A percentile compares a stretch with the other conserved stretches of the same genome.
Evolutionary conservation across 2,113 vertebrate species (phyloP).

Genomic region (Cebus imitator): DNA sequence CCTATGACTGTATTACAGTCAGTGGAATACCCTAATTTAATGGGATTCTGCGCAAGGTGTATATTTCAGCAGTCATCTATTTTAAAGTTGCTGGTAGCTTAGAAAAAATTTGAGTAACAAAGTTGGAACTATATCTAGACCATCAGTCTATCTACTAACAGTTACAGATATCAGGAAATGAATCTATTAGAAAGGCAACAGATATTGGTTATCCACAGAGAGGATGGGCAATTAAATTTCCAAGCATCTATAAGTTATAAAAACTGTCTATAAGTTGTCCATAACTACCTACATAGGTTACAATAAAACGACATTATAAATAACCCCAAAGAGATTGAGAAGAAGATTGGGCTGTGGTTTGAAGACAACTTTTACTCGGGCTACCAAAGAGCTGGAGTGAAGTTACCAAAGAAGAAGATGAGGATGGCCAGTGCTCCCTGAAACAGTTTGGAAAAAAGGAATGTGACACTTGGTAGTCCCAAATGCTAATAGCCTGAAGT

Average conservation of each 20-base stretch:
- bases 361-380: not conserved
- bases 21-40: not conserved
- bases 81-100: not conserved
- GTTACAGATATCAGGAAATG: not conserved
- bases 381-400: not conserved
- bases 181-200: not conserved
- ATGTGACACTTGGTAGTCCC: no score
- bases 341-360: not conserved
- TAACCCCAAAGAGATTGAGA: not conserved
- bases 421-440: rapidly evolving
- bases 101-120: not conserved
- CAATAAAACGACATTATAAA: not conserved
- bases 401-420: not conserved
- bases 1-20: not conserved
- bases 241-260: not conserved
- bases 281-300: not conserved
- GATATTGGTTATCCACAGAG: not conserved
- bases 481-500: not conserved
- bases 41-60: not conserved
- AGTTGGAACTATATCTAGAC: not conserved
- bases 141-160: not conserved
- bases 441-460: not conserved
- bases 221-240: not conserved
- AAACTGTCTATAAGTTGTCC: not conserved
- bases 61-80: not conserved